A percentile compares a stretch with the other conserved stretches of the same genome.
These are phyloP conservation scores for Nemapogon koenigi DNA, from an alignment of 2,888 invertebrate species.

Conservation along the genomic window DNA sequence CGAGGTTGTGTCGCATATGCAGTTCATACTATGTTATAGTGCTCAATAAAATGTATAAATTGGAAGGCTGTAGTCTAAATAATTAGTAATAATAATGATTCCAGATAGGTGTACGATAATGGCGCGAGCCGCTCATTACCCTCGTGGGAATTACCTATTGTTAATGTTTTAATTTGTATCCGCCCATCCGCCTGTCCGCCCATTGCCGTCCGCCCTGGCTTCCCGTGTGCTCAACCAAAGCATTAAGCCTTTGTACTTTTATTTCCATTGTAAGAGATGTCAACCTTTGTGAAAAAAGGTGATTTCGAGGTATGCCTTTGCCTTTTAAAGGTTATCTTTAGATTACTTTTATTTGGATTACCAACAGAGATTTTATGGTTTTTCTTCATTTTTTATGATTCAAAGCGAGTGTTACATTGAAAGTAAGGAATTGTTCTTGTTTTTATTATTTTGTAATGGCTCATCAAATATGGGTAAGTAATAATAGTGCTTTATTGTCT, in stretches of 20 bases:
- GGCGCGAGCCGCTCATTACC: constrained; percentile 48
- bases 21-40: background rate
- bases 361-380: too few relatives aligned
- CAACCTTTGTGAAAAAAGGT: constrained; percentile 10
- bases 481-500: too few relatives aligned
- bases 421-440: too few relatives aligned
- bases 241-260: constrained; percentile 8
- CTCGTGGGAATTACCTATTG: constrained; percentile 51
- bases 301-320: constrained; percentile 6
- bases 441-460: too few relatives aligned
- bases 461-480: too few relatives aligned
- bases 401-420: too few relatives aligned
- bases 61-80: too few relatives aligned
- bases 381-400: too few relatives aligned
- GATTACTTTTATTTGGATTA: too few relatives aligned
- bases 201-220: background rate
- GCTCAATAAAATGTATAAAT: background rate
- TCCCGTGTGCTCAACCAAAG: constrained; percentile 1
- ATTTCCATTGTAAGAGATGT: constrained; percentile 11
- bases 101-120: constrained; percentile 49
- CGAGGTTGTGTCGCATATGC: too few relatives aligned
- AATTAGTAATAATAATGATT: constrained; percentile 44
- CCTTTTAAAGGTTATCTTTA: constrained; percentile 7
- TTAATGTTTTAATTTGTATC: constrained; percentile 59
- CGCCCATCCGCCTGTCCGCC: constrained; percentile 21